Evolutionary conservation across 1,140 invertebrate genomes (phyloP), one percentile per base, ranked within the genome.

Genomic region (Cydia strobilella): DNA sequence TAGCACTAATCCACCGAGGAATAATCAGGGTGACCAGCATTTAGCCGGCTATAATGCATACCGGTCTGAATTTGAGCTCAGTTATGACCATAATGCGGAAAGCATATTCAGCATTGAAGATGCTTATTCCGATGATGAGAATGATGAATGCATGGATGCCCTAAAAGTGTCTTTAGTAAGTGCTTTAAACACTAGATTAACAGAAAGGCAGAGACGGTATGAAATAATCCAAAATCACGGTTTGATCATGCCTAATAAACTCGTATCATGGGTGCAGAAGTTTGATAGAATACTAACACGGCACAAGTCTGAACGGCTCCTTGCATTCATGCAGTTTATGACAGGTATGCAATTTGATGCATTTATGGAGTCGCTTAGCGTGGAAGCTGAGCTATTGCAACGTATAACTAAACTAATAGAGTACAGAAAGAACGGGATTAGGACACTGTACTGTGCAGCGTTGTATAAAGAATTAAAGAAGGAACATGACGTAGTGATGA

Each of bases 41-140:
- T 80, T 97, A 86, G 96, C 96, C 12, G 97, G 97, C 0, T 98
- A 98, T 87, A 97, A 97, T 90, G 94, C 97, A 27, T 96, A 96
- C 5, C 93, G 97, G 74, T 96, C 97, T n/a, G 97, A 98, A 84
- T 98, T 98, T 92, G 96, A 96, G 79, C 91, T 95, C 2, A 97
- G 97, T 77, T 96, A 96, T 90, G 97, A 98, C 86, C 95, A 97
- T 77, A 95, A 96, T 82, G 97, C 97, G 0, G 98, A 98, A 87
- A 92, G 94, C 45, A 90, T 97, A 27, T 90, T 98, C 3, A 94
- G 94, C 25, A 94, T 95, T 65, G 90, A 97, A 63, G 94, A 95
- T 25, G 90, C 93, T 71, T 82, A 93, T 45, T 89, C 91, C 1
- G 94, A 95, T 77, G 87, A 94, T 1, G 85, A 94, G 79, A 93